These are phyloP conservation scores for Clamator glandarius DNA, from an alignment of 2,797 vertebrate species.

Conservation along the genomic window DNA sequence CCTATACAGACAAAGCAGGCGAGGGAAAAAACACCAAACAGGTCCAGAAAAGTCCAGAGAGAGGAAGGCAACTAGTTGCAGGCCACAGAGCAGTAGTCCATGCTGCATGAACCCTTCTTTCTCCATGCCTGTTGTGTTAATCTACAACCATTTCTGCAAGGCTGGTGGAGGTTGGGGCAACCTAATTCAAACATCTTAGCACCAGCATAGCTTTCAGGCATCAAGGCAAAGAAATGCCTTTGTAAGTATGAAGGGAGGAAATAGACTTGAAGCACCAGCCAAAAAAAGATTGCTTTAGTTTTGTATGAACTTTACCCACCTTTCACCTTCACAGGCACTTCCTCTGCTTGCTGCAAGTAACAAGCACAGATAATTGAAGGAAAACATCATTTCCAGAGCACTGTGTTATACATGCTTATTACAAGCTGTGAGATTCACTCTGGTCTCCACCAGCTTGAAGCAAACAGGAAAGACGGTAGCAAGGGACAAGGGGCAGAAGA, in stretches of 20 bases:
- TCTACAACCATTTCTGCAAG: not conserved
- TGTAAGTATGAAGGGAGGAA: not conserved
- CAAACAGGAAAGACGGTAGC: not conserved
- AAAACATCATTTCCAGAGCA: constrained; percentile 27
- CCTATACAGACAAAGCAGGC: not conserved
- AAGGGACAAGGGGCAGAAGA: not conserved
- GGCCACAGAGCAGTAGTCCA: not conserved
- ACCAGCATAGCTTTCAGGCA: not conserved
- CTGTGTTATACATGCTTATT: constrained; percentile 28
- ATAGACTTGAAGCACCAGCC: not conserved
- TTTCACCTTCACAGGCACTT: constrained; percentile 36
- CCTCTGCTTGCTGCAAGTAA: constrained; percentile 17
- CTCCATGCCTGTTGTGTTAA: not conserved
- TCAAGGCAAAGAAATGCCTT: not conserved
- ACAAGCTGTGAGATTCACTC: not conserved
- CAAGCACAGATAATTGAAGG: constrained; percentile 48
- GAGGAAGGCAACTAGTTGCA: not conserved
- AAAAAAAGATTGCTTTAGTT: not conserved
- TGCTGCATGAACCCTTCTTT: not conserved
- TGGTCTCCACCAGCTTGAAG: not conserved
- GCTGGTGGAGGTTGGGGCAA: not conserved
- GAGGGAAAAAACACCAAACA: not conserved
- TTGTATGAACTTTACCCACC: not conserved
- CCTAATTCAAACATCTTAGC: not conserved
- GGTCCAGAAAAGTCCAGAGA: not conserved